Evolutionary conservation across 2,113 vertebrate genomes (phyloP).

Genomic region (Alces alces): DNA sequence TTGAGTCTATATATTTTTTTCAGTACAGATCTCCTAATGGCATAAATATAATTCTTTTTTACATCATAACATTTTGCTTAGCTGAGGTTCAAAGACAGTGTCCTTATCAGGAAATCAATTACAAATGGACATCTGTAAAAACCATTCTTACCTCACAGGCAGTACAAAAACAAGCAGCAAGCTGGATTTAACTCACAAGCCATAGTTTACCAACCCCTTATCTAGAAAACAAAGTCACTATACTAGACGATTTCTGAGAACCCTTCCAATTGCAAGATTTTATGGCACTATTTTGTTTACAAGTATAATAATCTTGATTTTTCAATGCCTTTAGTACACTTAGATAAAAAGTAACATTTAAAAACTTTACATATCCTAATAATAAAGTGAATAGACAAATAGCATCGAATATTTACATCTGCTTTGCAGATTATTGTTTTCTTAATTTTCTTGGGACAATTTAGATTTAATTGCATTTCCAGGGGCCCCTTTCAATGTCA

Average conservation of each 20-base stretch:
- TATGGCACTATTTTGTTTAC: background rate
- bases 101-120: background rate
- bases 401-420: slow-evolving; percentile 30
- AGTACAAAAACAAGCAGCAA: background rate
- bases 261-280: background rate
- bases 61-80: background rate
- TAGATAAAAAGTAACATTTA: background rate
- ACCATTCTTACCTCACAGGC: background rate
- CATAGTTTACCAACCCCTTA: background rate
- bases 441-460: slow-evolving; percentile 16
- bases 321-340: background rate
- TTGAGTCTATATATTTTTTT: background rate
- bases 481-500: background rate
- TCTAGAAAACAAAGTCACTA: background rate
- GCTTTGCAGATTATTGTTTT: background rate
- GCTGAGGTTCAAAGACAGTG: background rate
- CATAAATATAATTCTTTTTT: background rate
- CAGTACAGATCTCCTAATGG: background rate
- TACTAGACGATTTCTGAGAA: background rate
- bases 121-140: slow-evolving; percentile 13
- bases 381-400: background rate
- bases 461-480: background rate
- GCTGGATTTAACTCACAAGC: background rate
- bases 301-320: background rate
- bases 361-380: background rate